Evolutionary conservation across 2,888 invertebrate genomes (phyloP).

Genomic region (Drosophila tripunctata): DNA sequence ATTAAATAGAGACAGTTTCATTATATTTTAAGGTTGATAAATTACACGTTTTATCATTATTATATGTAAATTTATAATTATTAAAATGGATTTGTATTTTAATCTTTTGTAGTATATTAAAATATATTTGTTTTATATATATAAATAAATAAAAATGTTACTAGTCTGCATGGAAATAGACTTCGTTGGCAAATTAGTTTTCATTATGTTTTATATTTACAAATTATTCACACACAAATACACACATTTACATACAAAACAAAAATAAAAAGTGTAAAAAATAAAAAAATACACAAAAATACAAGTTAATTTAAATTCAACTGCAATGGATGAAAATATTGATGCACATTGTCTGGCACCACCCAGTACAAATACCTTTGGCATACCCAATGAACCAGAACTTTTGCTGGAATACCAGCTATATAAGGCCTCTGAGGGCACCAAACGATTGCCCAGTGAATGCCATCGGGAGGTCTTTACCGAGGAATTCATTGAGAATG

Average conservation of each 20-base stretch:
- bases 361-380: constrained; percentile 50
- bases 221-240: neutral
- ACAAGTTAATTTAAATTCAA: neutral
- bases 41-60: too few relatives aligned
- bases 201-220: neutral
- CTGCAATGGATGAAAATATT: constrained; percentile 47
- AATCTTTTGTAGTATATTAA: too few relatives aligned
- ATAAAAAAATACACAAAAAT: neutral
- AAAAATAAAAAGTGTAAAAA: neutral
- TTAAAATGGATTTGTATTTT: too few relatives aligned
- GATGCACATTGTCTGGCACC: constrained; percentile 45
- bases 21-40: too few relatives aligned
- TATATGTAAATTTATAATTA: too few relatives aligned
- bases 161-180: neutral
- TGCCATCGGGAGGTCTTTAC: constrained; percentile 62
- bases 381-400: constrained; percentile 65
- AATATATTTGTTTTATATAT: too few relatives aligned
- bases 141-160: too few relatives aligned
- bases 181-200: neutral
- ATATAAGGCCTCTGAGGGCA: constrained; percentile 61
- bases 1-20: too few relatives aligned
- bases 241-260: neutral
- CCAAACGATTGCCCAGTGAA: constrained; percentile 60
- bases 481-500: constrained; percentile 68
- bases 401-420: constrained; percentile 55